Evolutionary conservation across 1,140 invertebrate genomes (phyloP), one percentile per base, ranked within the genome.

Genomic region (Drosophila pectinifera): DNA sequence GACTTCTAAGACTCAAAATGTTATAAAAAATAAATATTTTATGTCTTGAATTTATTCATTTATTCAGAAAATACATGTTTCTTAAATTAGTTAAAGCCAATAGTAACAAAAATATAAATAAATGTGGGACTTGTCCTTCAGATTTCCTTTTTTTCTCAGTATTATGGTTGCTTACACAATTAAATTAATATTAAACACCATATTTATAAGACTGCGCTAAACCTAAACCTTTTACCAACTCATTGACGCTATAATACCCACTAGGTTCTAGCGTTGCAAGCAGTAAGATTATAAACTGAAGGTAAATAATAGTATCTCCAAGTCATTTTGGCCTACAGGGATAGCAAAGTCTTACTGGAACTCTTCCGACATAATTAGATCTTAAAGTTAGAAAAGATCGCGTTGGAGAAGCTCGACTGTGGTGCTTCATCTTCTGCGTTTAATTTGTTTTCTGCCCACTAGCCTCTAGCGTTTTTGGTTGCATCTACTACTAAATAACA

Each of bases 361-460:
- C 8, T 42, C 4, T 42, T 20, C 11, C 10, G 4, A 11, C 16
- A 11, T 11, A 42, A 18, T 42, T 11, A 11, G 38, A 11, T 49
- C 1, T 31, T 31, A 3, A 4, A 16, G 4, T 16, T 1, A 8
- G 3, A n/a, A 5, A 18, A 13, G 13, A 57, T 28, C 16, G 1
- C 16, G 8, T 28, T 39, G 1, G 8, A 8, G 51, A 58, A 13
- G 16, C 20, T 16, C 1, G 3, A 43, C 57, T 63, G 57, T 65
- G 18, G n/a, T 31, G 24, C 48, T 72, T 58, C 54, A 55, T 68
- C 69, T 70, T 73, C 20, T 78, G 22, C 24, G 14, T 80, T 80
- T 83, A 67, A 83, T 83, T 83, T 82, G 72, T 64, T 83, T 56
- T 56, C 42, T 48, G 59, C 53, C 59, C 56, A 59, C 48, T 46